Base-by-base conservation (phyloP, 2,888 invertebrate species). In the Lydus trimaculatus region DNA sequence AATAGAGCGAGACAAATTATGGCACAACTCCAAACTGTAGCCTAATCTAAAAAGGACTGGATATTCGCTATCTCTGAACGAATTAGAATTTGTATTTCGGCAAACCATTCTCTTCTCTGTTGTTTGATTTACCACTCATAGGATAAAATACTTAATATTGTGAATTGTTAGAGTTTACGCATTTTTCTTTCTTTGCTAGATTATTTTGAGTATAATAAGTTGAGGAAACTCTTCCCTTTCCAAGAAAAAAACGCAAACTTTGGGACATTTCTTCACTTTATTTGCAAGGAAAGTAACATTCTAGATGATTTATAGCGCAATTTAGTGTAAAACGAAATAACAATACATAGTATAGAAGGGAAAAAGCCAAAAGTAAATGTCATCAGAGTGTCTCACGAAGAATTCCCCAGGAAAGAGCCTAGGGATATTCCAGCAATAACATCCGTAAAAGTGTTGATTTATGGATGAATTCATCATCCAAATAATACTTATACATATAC, bases 91-190 rank as follows among this genome's bases (percentile, higher is more conserved):
- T 58, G 25, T 31, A 48, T 56, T 56, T 56, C 25, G 25, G 25
- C 23, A 20, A 25, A 25, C 13, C 13, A 25, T 74, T 75, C 73
- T 74, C 72, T 68, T 72, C 72, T 66, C 67, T 36, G 33, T n/a
- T 72, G 69, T 74, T 75, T 77, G 77, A 77, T 77, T 77, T 77
- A 77, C 72, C 72, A 70, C 73, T 70, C 72, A 66, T 70, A 72
- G 75, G 75, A 76, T 72, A 69, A 59, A 11, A n/a, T 5, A 64
- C 67, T 67, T 67, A 66, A 69, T 64, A 66, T 48, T 65, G 63
- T 66, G 67, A n/a, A n/a, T n/a, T n/a, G n/a, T n/a, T n/a, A n/a
- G n/a, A n/a, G n/a, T n/a, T n/a, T n/a, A 59, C 4, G 36, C 36
- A 1, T 15, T 15, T 6, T 56, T 64, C 66, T 71, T 71, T 33